Conservation (phyloP, 2,888 invertebrate species). For the Thalpophila matura region DNA sequence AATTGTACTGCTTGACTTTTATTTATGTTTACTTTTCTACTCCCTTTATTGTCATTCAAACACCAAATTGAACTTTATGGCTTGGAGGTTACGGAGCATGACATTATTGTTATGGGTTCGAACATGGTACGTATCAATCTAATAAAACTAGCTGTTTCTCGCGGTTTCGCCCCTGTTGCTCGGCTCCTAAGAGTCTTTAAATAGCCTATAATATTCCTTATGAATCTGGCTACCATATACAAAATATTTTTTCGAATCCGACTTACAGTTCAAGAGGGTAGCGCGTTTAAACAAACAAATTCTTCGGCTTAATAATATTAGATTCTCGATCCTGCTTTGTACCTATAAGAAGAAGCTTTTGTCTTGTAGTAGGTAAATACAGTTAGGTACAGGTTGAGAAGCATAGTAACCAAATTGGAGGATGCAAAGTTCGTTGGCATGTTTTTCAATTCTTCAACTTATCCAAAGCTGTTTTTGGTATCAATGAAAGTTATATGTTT, state of each 20-base stretch:
- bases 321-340: not conserved
- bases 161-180: no score
- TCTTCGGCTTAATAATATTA: no score
- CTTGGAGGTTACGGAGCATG: not conserved
- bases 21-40: slow-evolving; percentile 16
- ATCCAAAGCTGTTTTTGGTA: not conserved
- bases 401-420: not conserved
- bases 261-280: no score
- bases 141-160: no score
- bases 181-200: no score
- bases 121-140: no score
- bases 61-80: not conserved
- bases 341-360: not conserved
- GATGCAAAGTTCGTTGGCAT: no score
- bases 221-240: no score
- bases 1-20: slow-evolving; percentile 32
- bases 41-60: not conserved
- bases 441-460: no score
- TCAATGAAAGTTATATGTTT: slow-evolving; percentile 14
- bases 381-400: not conserved
- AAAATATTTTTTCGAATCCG: no score
- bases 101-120: not conserved
- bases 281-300: no score
- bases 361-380: not conserved
- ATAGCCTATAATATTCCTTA: no score